These are phyloP conservation scores for Tauraco hartlaubi DNA, from an alignment of 2,797 vertebrate genomes.

Conservation along the genomic window DNA sequence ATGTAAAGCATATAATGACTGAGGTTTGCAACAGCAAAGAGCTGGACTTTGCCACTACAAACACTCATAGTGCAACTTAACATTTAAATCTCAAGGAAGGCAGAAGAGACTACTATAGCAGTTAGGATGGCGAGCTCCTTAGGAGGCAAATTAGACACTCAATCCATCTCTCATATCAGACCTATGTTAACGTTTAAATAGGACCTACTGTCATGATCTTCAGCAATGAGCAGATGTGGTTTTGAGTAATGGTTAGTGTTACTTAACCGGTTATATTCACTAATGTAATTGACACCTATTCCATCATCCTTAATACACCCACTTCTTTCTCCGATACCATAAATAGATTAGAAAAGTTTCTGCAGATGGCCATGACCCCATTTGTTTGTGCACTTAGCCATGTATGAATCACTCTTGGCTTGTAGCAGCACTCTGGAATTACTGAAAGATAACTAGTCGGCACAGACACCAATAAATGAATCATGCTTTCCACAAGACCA, in stretches of 20 bases:
- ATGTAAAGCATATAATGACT: neutral
- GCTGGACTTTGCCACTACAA: neutral
- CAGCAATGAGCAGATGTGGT: constrained; percentile 22
- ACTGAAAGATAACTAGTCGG: constrained; percentile 77
- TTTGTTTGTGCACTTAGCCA: constrained; percentile 71
- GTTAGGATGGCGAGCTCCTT: neutral
- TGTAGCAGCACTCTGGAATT: constrained; percentile 74
- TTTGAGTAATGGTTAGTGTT: constrained; percentile 50
- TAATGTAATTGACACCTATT: constrained; percentile 69
- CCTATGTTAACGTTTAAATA: neutral
- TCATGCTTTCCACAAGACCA: constrained; percentile 82
- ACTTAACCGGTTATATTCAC: constrained; percentile 59
- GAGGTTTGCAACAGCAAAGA: neutral
- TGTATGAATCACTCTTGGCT: constrained; percentile 80
- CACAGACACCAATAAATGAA: constrained; percentile 85
- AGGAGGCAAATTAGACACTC: neutral
- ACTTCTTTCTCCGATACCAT: constrained; percentile 73
- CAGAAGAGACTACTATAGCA: neutral
- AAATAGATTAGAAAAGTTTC: constrained; percentile 79
- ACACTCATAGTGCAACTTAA: neutral
- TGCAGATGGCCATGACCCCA: constrained; percentile 77
- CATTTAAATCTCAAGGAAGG: neutral
- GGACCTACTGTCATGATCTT: neutral
- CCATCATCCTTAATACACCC: constrained; percentile 69
- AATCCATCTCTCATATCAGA: neutral